Evolutionary conservation across 2,797 vertebrate species (phyloP), one percentile per base, ranked within the genome.

Genomic region (Jordanella pulchra): DNA sequence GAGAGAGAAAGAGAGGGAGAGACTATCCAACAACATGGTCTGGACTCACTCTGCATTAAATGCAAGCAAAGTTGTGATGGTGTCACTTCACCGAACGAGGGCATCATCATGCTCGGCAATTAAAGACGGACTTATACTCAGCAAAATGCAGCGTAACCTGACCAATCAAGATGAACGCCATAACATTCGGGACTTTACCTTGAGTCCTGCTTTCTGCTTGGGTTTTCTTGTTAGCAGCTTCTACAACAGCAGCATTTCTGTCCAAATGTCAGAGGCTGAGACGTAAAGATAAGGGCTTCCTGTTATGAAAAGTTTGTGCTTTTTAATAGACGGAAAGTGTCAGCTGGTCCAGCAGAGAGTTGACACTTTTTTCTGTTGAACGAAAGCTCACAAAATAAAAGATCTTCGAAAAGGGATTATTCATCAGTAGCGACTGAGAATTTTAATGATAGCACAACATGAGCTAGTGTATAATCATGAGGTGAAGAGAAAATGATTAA

Each of bases 161-260:
- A 78, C 54, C n/a, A 44, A 63, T 60, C 10, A 27, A 65, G 14
- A 45, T n/a, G 21, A 56, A 68, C 3, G 28, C 23, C 35, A 61
- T 63, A 63, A 63, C 39, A 63, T 25, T 63, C 42, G 23, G 23
- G 23, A 15, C 23, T 63, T 42, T 61, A 5, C 35, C 32, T 35
- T 13, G 10, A 35, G 60, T 44, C 35, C 15, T 7, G 53, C 55
- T 51, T 60, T 67, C 71, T 69, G 73, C 68, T 83, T 66, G 53
- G 42, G 71, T 75, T 17, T 23, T 14, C 60, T 63, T 63, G 67
- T 82, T 77, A 76, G 55, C 65, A 32, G 55, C 53, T 39, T 77
- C 42, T 23, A 12, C 71, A 75, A 45, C 82, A 84, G 76, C 88
- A 74, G 77, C 61, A 11, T 73, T 65, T 73, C 61, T 35, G 67